These are phyloP conservation scores for Rotaria socialis DNA, from an alignment of 2,888 invertebrate genomes.

Conservation along the genomic window DNA sequence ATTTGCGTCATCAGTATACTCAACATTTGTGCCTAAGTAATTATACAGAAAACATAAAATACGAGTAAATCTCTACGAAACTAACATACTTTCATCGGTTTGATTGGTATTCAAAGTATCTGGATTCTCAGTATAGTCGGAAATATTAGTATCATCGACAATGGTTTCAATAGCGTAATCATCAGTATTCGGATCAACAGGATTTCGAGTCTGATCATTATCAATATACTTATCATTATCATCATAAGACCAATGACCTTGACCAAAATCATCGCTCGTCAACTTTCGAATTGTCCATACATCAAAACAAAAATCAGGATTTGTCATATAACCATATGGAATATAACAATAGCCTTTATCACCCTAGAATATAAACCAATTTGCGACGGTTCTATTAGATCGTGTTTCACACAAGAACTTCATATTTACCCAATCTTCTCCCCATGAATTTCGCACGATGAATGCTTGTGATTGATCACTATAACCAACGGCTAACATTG, in stretches of 20 bases:
- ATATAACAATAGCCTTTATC: constrained; percentile 18
- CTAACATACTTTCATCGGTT: too few species aligned
- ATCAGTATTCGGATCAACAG: not conserved
- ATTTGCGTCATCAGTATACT: too few species aligned
- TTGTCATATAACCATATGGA: not conserved
- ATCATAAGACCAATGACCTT: not conserved
- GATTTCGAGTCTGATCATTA: not conserved
- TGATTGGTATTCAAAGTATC: not conserved
- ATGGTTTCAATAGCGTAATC: not conserved
- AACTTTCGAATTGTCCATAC: not conserved
- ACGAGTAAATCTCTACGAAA: too few species aligned
- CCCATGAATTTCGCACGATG: constrained; percentile 32
- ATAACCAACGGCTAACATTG: not conserved
- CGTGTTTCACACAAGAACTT: not conserved
- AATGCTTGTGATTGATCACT: constrained; percentile 16
- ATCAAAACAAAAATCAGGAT: not conserved
- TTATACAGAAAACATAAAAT: too few species aligned
- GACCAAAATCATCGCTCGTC: not conserved
- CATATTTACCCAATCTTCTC: not conserved
- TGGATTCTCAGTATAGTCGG: not conserved
- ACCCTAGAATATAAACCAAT: not conserved
- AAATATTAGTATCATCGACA: not conserved
- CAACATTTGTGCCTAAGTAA: too few species aligned
- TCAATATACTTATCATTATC: not conserved
- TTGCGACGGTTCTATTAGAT: too few species aligned